Conservation (phyloP, 2,797 vertebrate genomes). For the Galago senegalensis region DNA sequence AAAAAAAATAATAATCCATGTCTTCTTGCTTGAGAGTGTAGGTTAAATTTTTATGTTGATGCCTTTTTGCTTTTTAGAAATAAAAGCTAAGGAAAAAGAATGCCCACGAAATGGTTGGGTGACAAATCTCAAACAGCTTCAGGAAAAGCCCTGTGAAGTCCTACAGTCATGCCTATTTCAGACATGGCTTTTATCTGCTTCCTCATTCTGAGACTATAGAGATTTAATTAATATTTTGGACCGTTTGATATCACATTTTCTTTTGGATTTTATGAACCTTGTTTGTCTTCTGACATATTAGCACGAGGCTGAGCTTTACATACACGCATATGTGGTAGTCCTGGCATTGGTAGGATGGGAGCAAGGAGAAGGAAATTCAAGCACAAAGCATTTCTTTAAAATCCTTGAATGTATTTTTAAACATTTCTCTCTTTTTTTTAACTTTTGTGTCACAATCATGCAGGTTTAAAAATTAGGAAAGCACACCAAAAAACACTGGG, state of each 20-base stretch:
- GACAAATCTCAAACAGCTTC: slow-evolving; percentile 83
- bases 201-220: slow-evolving; percentile 64
- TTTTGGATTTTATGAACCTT: slow-evolving; percentile 81
- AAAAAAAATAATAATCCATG: slow-evolving; percentile 52
- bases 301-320: background rate
- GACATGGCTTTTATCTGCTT: slow-evolving; percentile 78
- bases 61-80: slow-evolving; percentile 60
- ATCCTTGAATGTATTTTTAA: slow-evolving; percentile 44
- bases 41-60: slow-evolving; percentile 62
- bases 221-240: slow-evolving; percentile 73
- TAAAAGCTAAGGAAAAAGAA: slow-evolving; percentile 15
- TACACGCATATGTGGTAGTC: background rate
- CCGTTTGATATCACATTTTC: slow-evolving; percentile 74
- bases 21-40: slow-evolving; percentile 71
- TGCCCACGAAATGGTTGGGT: slow-evolving; percentile 59
- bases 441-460: slow-evolving; percentile 48
- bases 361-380: slow-evolving; percentile 36
- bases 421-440: slow-evolving; percentile 1
- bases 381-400: slow-evolving; percentile 63
- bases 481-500: background rate
- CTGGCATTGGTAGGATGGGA: background rate
- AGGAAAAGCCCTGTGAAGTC: slow-evolving; percentile 81
- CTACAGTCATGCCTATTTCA: slow-evolving; percentile 57
- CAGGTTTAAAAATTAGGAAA: slow-evolving; percentile 72
- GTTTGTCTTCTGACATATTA: slow-evolving; percentile 18